Evolutionary conservation across 1,140 invertebrate species (phyloP), one percentile per base, ranked within the genome.

Genomic region (Lethrus apterus): DNA sequence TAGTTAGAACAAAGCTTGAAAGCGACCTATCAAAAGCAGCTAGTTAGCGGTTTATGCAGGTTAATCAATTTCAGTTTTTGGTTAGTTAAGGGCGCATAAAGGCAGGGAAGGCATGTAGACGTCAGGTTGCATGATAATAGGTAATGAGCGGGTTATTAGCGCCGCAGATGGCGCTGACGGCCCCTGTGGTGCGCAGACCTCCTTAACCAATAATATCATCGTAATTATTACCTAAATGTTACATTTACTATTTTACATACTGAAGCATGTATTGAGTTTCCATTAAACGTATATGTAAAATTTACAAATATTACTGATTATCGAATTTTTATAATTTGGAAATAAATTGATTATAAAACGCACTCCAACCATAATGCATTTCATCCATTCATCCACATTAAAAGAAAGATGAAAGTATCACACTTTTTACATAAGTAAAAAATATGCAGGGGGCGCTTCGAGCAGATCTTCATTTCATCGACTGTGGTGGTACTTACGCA

Each of bases 21-120:
- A 31, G 35, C 13, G 24, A 59, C 46, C 57, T 52, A 59, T 59
- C 57, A 59, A 40, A 44, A 36, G 31, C 57, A 59, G 55, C 48
- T 54, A 55, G 55, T 57, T 57, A 57, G 53, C 35, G 55, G 55
- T 48, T 59, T 59, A 53, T 57, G 45, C 52, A 51, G 52, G 55
- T 59, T 59, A 59, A 59, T 59, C 52, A 59, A 59, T 57, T 53
- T 50, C 50, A 57, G 57, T 59, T 59, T 57, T 57, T 59, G 57
- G 55, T 59, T 57, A 55, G 57, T 59, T 59, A 57, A 54, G 50
- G 53, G 55, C 55, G 48, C 55, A 59, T 57, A 57, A 59, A 59
- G 51, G 57, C 31, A 20, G 31, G 8, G 50, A 26, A 44, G 35
- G 50, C 48, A 48, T 48, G 40, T 42, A 52, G 38, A 57, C 48